Evolutionary conservation across 2,113 vertebrate genomes (phyloP).

Genomic region (Bubo scandiacus): DNA sequence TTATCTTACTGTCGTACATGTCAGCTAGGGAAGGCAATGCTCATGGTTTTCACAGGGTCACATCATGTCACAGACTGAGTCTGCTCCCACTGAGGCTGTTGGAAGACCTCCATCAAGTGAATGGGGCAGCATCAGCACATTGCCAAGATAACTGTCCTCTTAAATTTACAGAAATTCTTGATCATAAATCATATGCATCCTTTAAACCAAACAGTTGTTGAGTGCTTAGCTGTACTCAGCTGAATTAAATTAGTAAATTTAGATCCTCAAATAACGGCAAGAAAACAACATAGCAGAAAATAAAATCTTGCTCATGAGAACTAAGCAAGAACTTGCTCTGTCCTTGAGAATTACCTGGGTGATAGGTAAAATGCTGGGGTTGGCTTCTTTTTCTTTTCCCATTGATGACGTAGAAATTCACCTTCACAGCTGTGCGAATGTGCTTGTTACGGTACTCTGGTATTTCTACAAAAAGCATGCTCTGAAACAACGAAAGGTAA

Average conservation of each 20-base stretch:
- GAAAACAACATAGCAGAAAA: neutral
- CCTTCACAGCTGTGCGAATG: constrained; percentile 84
- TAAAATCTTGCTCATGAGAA: neutral
- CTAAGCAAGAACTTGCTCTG: neutral
- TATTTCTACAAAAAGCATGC: constrained; percentile 94
- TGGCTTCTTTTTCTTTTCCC: constrained; percentile 97
- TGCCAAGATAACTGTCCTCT: neutral
- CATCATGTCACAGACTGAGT: neutral
- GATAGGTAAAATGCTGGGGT: constrained; percentile 92
- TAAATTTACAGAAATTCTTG: neutral
- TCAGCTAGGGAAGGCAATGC: neutral
- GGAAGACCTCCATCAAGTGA: neutral
- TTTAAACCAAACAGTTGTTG: neutral
- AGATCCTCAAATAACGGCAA: neutral
- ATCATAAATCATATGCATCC: neutral
- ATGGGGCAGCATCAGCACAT: neutral
- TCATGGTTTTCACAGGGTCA: constrained; percentile 14
- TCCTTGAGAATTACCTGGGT: constrained; percentile 79
- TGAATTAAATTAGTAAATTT: neutral
- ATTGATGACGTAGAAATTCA: constrained; percentile 96
- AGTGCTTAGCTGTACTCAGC: neutral
- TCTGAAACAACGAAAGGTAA: constrained; percentile 73
- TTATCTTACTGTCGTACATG: neutral
- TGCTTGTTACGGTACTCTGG: constrained; percentile 90
- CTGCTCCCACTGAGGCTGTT: neutral